These are phyloP conservation scores for Sphecodes monilicornis DNA, from an alignment of 2,888 invertebrate genomes.

Conservation along the genomic window DNA sequence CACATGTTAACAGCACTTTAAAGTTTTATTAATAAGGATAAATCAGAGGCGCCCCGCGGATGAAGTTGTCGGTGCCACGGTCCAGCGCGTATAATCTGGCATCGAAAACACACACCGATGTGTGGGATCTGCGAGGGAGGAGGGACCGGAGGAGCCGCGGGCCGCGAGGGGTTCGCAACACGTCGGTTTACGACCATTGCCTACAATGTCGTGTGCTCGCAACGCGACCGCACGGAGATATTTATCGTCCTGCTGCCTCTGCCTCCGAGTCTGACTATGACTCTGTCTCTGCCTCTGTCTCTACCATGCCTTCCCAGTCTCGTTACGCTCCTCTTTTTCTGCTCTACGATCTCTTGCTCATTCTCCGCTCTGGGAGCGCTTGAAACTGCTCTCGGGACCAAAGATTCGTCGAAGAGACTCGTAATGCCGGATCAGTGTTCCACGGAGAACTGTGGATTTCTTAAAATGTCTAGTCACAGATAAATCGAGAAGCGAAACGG, in stretches of 20 bases:
- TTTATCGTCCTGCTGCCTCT: slow-evolving; percentile 75
- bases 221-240: slow-evolving; percentile 73
- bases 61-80: slow-evolving; percentile 81
- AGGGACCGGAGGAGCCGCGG: slow-evolving; percentile 56
- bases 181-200: slow-evolving; percentile 77
- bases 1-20: slow-evolving; percentile 82
- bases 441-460: background rate
- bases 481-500: slow-evolving; percentile 33
- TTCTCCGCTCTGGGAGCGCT: background rate
- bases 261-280: slow-evolving; percentile 15
- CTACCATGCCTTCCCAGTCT: background rate
- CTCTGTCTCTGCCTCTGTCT: slow-evolving; percentile 13
- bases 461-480: slow-evolving; percentile 4
- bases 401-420: background rate
- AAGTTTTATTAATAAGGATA: slow-evolving; percentile 84
- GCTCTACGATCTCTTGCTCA: background rate
- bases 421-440: background rate
- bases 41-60: slow-evolving; percentile 83
- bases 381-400: background rate
- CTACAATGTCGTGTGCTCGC: slow-evolving; percentile 76
- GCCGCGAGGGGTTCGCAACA: slow-evolving; percentile 58
- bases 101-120: slow-evolving; percentile 61
- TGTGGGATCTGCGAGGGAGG: slow-evolving; percentile 54
- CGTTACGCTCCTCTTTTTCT: slow-evolving; percentile 16
- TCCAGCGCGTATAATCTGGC: slow-evolving; percentile 71